Evolutionary conservation across 1,140 invertebrate species (phyloP).

Genomic region (Drosophila baimaii): DNA sequence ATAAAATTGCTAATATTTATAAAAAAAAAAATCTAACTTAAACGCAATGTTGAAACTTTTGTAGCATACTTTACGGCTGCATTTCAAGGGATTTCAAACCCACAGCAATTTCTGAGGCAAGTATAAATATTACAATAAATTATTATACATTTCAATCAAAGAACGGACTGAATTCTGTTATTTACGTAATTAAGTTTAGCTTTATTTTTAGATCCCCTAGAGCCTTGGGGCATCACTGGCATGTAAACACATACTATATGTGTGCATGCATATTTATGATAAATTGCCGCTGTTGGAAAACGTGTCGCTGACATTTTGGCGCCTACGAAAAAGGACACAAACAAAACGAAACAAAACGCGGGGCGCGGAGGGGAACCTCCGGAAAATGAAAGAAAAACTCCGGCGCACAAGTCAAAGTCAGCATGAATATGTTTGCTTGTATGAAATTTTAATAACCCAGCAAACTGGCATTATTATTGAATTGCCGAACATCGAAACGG

Average conservation of each 20-base stretch:
- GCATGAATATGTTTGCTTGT: constrained; percentile 57
- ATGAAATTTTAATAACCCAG: constrained; percentile 76
- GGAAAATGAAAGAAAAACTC: constrained; percentile 21
- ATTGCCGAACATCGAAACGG: constrained; percentile 46
- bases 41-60: no score
- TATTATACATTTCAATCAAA: no score
- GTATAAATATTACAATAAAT: no score
- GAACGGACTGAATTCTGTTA: no score
- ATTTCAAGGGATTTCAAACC: no score
- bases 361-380: not conserved
- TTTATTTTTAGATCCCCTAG: not conserved
- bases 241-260: constrained; percentile 19
- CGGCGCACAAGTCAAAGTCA: constrained; percentile 56
- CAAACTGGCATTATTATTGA: constrained; percentile 77
- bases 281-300: constrained; percentile 69
- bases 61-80: no score
- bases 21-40: no score
- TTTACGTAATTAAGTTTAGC: not conserved
- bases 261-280: constrained; percentile 75
- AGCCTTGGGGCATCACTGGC: not conserved
- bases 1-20: no score
- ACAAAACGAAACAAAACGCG: constrained; percentile 20
- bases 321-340: constrained; percentile 58
- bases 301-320: constrained; percentile 79
- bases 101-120: no score